Base-by-base conservation (phyloP, 2,888 invertebrate species). In the Phengaris arion region DNA sequence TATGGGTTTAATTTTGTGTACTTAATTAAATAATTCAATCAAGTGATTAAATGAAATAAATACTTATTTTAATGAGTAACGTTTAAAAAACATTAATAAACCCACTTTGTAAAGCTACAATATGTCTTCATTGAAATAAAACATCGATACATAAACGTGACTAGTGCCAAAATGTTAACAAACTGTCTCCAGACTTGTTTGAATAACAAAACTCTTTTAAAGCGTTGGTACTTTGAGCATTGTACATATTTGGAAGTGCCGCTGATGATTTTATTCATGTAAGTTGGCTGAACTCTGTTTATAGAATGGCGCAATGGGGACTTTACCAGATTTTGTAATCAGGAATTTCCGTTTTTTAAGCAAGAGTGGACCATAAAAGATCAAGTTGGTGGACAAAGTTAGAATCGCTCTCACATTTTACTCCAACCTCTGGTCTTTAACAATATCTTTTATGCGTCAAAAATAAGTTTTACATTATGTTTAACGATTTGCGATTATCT, bases 121-220 rank as follows among this genome's bases (percentile, higher is more conserved):
- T 35, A 45, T 13, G 12, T 45, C 12, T 10, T 45, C 35, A 64
- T 52, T 35, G 52, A 52, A 15, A 35, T 22, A 52, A 35, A 52
- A 22, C 45, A 72, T 72, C 72, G 72, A 72, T 6, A 72, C 22
- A 54, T 54, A 12, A 72, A 52, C 72, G 22, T 72, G 8, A 35
- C 72, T 72, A 52, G 74, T 48, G 73, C 75, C 75, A 74, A 77
- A 77, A 75, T 75, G 77, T 74, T 75, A 74, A 75, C 77, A 75
- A 74, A 77, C 57, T 77, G 75, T 77, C 72, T 68, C 74, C 10
- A 57, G 51, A 74, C 68, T 75, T 75, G 75, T 77, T 75, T 77
- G 77, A 77, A 77, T 77, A 77, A 77, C 77, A 77, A 75, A 74
- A 75, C 75, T 77, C 73, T 73, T 75, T 75, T 74, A 74, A 59